Evolutionary conservation across 2,888 invertebrate genomes (phyloP), one percentile per base, ranked within the genome.

Genomic region (Caenorhabditis imperialis): DNA sequence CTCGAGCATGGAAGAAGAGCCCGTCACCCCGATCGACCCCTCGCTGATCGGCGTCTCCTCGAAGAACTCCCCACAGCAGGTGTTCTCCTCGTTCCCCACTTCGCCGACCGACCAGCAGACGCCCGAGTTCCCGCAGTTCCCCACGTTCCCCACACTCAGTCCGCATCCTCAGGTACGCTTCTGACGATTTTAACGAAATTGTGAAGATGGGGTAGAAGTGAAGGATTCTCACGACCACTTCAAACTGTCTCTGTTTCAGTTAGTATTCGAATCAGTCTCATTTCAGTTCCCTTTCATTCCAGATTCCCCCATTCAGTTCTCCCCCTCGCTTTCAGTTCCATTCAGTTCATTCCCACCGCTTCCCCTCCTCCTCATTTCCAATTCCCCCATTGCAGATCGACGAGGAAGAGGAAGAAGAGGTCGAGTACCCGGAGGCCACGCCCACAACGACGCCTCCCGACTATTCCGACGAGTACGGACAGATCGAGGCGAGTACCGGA

Each of bases 51-150:
- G 55, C n/a, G 63, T 58, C 18, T 50, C 55, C 2, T 53, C 60
- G 38, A 74, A 58, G 27, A 73, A 65, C 33, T 50, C 58, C 10
- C 20, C 54, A n/a, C 63, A 63, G 27, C 74, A 69, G 27, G 40
- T 74, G 93, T 96, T 23, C 94, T 95, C 82, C 95, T 96, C 88
- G 90, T 96, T 18, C 94, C 95, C 86, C 94, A 95, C 88, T 2
- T 40, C 82, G 1, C n/a, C 35, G 3, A 44, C 55, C 1, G 23
- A 30, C n/a, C 73, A 60, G 33, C 53, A 69, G 30, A 75, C 75
- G 1, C 78, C 77, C 18, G 63, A 72, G 40, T 76, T 76, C 53
- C 73, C 78, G 25, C 73, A 73, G 18, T 73, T 73, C 51, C 63
- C 73, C 2, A 73, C 73, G 0, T 60, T 73, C 42, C 73, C 65